These are phyloP conservation scores for Polydrusus pterygomalis DNA, from an alignment of 2,888 invertebrate species.

Conservation along the genomic window DNA sequence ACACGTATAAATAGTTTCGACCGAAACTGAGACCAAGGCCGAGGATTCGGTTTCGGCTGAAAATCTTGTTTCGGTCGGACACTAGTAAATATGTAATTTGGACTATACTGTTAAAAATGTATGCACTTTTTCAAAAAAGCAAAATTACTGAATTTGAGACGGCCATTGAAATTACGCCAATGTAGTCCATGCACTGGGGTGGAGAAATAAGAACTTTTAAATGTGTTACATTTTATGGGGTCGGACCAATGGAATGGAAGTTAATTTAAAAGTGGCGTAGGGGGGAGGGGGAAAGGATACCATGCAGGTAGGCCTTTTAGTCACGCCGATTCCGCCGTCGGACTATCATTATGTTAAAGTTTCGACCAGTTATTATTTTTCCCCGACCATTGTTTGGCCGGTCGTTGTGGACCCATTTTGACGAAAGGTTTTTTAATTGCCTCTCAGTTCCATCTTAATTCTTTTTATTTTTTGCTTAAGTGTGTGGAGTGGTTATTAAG, in stretches of 20 bases:
- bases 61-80: too few relatives aligned
- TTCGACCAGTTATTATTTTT: constrained; percentile 55
- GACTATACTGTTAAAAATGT: neutral
- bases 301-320: constrained; percentile 58
- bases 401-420: constrained; percentile 44
- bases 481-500: constrained; percentile 21
- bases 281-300: constrained; percentile 62
- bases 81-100: too few relatives aligned
- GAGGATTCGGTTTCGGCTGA: too few relatives aligned
- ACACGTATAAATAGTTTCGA: too few relatives aligned
- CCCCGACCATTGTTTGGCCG: constrained; percentile 49
- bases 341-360: constrained; percentile 54
- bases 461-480: constrained; percentile 6
- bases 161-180: constrained; percentile 52
- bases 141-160: constrained; percentile 2
- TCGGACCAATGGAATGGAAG: constrained; percentile 67
- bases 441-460: constrained; percentile 47
- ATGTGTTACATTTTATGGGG: constrained; percentile 51
- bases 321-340: constrained; percentile 55
- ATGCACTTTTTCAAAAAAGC: neutral
- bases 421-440: constrained; percentile 44
- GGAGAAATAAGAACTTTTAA: constrained; percentile 53
- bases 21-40: too few relatives aligned
- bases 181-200: constrained; percentile 48
- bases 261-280: constrained; percentile 65